Base-by-base conservation (phyloP, 2,797 vertebrate genomes). In the Sebastes matsubarae region DNA sequence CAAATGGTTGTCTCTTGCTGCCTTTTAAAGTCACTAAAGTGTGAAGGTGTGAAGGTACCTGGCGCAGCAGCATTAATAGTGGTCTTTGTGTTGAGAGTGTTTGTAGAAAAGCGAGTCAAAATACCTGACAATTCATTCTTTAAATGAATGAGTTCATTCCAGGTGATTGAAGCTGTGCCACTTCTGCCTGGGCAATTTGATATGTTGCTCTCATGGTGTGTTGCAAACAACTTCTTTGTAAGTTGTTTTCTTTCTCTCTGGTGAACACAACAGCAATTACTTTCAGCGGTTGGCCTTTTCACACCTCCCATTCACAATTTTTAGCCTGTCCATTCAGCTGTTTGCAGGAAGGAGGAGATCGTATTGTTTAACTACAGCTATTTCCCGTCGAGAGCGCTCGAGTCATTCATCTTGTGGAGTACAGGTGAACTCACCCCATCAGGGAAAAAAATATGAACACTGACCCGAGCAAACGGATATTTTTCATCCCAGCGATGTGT, bases 221-320 rank as follows among this genome's bases (percentile, higher is more conserved):
- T 84, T 70, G 68, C 86, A 89, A 89, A 88, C 81, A 85, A 82
- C 76, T 80, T 75, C 83, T 81, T 78, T 87, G 73, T 75, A 76
- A 79, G 81, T 69, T 88, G 77, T 84, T 90, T 87, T 86, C 67
- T 77, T 81, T 87, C 85, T 81, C 74, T 82, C 80, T 73, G 27
- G 79, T 85, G 87, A 92, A 77, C 91, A 92, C 80, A 89, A 67
- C 81, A 75, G 80, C 88, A 88, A 93, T 94, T 92, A 91, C 85
- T 85, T 93, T 90, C 75, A 58, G 79, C 70, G 34, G 72, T 77
- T 88, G 84, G 83, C 80, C 88, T 88, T 91, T 88, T 89, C 87
- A 81, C 81, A 82, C 73, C 85, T 85, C 38, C 87, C 84, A 85
- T 92, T 90, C 83, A 75, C 84, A 34, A 84, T 85, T 86, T 65